Evolutionary conservation across 2,113 vertebrate species (phyloP).

Genomic region (Solenodon paradoxus): DNA sequence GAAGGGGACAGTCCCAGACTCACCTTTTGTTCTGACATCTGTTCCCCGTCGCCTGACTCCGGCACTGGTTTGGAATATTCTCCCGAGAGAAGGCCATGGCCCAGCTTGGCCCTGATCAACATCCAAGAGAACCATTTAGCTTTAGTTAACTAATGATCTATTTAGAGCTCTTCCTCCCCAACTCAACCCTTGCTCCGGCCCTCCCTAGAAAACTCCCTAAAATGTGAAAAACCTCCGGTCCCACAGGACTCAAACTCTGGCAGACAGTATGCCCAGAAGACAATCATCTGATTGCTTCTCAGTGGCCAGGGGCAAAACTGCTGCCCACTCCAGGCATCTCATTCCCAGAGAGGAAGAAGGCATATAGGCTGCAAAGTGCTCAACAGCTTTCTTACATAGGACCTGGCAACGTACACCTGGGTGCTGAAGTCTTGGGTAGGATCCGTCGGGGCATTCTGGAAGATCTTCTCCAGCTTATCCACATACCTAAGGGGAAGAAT

Average conservation of each 20-base stretch:
- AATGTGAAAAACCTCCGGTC: background rate
- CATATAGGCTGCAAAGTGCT: background rate
- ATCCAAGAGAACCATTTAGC: background rate
- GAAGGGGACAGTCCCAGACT: background rate
- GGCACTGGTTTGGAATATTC: constrained; percentile 93
- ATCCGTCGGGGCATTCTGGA: constrained; percentile 92
- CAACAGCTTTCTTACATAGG: background rate
- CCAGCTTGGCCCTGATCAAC: constrained; percentile 92
- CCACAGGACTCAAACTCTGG: background rate
- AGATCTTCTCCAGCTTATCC: constrained; percentile 95
- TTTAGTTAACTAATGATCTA: background rate
- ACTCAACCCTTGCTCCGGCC: background rate
- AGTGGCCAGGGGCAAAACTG: background rate
- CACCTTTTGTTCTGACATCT: constrained; percentile 91
- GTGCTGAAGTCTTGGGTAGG: constrained; percentile 99
- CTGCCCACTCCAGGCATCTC: background rate
- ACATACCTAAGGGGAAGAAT: constrained; percentile 88
- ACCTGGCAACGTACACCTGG: constrained; percentile 91
- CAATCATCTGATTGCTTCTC: background rate
- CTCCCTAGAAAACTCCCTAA: background rate
- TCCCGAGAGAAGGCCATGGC: constrained; percentile 95
- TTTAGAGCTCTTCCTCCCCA: background rate
- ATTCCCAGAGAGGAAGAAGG: background rate
- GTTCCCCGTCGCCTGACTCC: constrained; percentile 87
- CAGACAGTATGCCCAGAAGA: background rate